Conservation (phyloP, 2,113 vertebrate species). For the Callithrix jacchus region DNA sequence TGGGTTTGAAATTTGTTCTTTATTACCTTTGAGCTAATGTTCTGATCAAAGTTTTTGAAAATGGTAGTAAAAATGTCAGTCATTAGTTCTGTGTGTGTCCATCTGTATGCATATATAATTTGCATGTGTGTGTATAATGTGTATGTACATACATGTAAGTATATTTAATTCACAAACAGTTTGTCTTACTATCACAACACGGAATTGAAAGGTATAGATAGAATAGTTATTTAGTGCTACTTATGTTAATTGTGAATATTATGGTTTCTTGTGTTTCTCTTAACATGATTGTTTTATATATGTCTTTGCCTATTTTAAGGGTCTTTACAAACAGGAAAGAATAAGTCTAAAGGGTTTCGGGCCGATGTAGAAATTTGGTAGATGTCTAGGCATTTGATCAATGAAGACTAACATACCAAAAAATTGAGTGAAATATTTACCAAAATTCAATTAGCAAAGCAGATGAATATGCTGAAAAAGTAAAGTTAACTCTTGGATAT, state of each 20-base stretch:
- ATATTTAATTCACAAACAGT: not conserved
- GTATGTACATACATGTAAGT: rapidly evolving
- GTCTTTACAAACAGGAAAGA: not conserved
- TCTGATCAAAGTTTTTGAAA: conserved; percentile 16
- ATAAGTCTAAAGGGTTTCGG: not conserved
- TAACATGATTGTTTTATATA: not conserved
- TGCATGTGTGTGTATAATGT: no score
- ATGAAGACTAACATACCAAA: not conserved
- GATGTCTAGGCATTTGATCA: not conserved
- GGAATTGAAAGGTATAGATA: not conserved
- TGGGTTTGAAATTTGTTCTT: conserved; percentile 17
- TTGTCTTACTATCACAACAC: not conserved
- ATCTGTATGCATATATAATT: not conserved
- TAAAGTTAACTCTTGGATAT: not conserved
- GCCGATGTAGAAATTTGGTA: not conserved
- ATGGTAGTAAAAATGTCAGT: not conserved
- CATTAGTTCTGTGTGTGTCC: not conserved
- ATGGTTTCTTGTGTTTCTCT: not conserved
- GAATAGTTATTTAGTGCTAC: not conserved
- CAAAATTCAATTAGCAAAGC: conserved; percentile 7
- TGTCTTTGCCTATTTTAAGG: not conserved
- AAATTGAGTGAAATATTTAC: not conserved
- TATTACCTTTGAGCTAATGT: conserved; percentile 37
- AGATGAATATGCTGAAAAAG: not conserved
- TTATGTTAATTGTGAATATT: not conserved